phyloP scores from a whole-genome alignment of 1,140 invertebrate genomes.

The Steinernema khuongi region DNA sequence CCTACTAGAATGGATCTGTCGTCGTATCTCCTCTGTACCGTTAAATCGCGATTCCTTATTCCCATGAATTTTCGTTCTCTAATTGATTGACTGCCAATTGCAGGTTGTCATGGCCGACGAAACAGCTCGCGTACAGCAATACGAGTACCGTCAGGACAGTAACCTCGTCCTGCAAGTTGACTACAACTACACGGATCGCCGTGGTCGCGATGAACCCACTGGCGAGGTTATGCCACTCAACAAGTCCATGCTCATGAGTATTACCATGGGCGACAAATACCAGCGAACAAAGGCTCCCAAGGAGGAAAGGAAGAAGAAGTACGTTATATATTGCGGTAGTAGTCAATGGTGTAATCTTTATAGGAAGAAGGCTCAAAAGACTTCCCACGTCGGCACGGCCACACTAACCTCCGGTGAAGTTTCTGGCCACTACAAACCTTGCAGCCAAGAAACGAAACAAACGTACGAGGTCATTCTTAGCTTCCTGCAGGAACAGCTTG shows the following conservation, averaged over 20 bases:
- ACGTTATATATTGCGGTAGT: not conserved
- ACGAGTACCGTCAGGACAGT: conserved; percentile 99
- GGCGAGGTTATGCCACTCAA: conserved; percentile 88
- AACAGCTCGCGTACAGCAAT: conserved; percentile 90
- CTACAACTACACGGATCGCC: conserved; percentile 88
- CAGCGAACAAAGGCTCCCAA: conserved; percentile 73
- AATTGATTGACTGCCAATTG: no score
- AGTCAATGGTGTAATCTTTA: no score
- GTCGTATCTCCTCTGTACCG: no score
- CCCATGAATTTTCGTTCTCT: no score
- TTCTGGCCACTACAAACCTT: conserved; percentile 89
- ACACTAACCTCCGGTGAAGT: conserved; percentile 68
- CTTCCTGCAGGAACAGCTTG: conserved; percentile 93
- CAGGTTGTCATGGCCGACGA: conserved; percentile 86
- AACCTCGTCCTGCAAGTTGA: conserved; percentile 99
- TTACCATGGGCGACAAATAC: conserved; percentile 88
- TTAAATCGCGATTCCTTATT: no score
- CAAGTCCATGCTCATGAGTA: conserved; percentile 81
- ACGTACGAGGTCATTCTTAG: conserved; percentile 91
- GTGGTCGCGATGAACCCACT: conserved; percentile 95
- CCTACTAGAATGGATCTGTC: no score
- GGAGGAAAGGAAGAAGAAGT: conserved; percentile 75
- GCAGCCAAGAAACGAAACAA: conserved; percentile 92
- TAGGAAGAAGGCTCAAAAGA: conserved; percentile 67
- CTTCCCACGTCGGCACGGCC: conserved; percentile 66